Percentiles rank a stretch among this genome's conserved stretches.
phyloP scores from a whole-genome alignment of 2,797 vertebrate genomes.

The Luscinia megarhynchos region DNA sequence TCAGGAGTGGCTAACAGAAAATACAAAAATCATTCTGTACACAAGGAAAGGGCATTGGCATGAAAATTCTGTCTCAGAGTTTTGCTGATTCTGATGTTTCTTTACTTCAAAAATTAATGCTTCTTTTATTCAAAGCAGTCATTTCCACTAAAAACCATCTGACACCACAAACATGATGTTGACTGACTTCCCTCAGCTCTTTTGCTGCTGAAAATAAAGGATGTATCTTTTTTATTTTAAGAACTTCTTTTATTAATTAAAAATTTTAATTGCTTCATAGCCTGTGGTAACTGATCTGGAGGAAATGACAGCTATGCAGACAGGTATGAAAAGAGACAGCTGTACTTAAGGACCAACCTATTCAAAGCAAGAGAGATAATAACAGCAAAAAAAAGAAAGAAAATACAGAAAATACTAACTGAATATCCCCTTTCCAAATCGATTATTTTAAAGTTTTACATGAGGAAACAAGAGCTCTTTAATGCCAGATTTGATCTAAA shows the following conservation, averaged over 20 bases:
- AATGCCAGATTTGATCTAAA: slow-evolving; percentile 6
- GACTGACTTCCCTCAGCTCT: neutral
- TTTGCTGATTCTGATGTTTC: neutral
- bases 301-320: neutral
- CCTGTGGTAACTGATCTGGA: neutral
- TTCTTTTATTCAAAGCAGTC: neutral
- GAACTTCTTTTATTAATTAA: neutral
- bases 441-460: neutral
- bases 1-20: neutral
- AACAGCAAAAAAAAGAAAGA: neutral
- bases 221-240: neutral
- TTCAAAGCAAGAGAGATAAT: neutral
- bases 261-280: neutral
- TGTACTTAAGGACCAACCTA: neutral
- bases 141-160: neutral
- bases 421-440: neutral
- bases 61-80: neutral
- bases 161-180: neutral
- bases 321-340: neutral
- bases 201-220: neutral
- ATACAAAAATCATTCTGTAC: neutral
- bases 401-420: neutral
- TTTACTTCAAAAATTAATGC: neutral
- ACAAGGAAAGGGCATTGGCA: neutral
- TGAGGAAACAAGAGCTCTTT: neutral